These are phyloP conservation scores for Parascotia fuliginaria DNA, from an alignment of 2,888 invertebrate species.

Conservation along the genomic window DNA sequence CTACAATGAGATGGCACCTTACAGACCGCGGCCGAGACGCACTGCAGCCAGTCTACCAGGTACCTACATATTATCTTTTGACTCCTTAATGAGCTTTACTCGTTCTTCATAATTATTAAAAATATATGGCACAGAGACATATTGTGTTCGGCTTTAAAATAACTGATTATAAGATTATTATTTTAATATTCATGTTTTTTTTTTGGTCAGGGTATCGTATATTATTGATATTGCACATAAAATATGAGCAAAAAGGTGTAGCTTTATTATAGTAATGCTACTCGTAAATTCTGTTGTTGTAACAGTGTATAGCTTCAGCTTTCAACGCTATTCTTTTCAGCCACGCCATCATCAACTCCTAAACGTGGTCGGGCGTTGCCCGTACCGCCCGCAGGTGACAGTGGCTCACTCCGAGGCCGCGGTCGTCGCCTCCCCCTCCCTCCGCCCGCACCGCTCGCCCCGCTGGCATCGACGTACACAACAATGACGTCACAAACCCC, in stretches of 20 bases:
- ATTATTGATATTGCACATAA: too few relatives aligned
- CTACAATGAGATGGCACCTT: conserved; percentile 81
- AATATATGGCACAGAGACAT: too few relatives aligned
- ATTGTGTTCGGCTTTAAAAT: too few relatives aligned
- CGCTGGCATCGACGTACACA: conserved; percentile 45
- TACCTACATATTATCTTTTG: conserved; percentile 30
- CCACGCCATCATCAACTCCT: conserved; percentile 82
- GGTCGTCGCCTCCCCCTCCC: conserved; percentile 75
- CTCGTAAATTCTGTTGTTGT: neutral
- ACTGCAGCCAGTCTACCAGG: conserved; percentile 82
- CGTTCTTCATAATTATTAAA: too few relatives aligned
- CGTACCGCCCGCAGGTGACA: conserved; percentile 73
- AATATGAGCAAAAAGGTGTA: too few relatives aligned
- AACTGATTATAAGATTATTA: too few relatives aligned
- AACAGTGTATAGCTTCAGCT: neutral
- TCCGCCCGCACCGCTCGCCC: conserved; percentile 60
- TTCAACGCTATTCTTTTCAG: conserved; percentile 45
- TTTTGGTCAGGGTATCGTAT: too few relatives aligned
- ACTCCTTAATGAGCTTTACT: neutral
- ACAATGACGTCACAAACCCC: conserved; percentile 44
- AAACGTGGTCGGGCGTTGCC: conserved; percentile 75
- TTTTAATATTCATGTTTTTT: too few relatives aligned
- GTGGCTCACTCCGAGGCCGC: conserved; percentile 69
- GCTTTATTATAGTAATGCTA: neutral
- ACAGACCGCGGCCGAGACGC: conserved; percentile 77